Base-by-base conservation (phyloP, 2,113 vertebrate species). In the Sylvicapra grimmia region DNA sequence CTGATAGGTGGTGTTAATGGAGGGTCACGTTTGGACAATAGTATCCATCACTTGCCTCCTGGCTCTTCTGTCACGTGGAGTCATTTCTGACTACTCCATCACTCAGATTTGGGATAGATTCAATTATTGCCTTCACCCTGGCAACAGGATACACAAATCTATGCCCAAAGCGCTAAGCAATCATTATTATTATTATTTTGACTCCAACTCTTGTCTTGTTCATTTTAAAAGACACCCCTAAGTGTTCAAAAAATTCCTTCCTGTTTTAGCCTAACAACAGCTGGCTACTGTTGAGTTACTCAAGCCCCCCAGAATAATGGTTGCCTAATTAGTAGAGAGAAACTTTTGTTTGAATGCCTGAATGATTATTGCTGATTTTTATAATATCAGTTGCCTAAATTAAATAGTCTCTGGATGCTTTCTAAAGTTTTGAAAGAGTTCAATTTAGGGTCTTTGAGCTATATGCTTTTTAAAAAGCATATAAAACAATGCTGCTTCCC, bases 1-100 rank as follows among this genome's bases (percentile, higher is more conserved):
- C 99, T 99, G 99, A 99, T 99, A 99, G 99, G 99, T 99, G 98
- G 99, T 99, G 99, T 99, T 99, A 99, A 99, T 99, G 99, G 99
- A 99, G 99, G 99, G 99, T 99, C 99, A 99, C 96, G 79, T 98
- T 98, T 98, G 99, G 99, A 99, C 99, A 99, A 99, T 99, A 98
- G 99, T 99, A 99, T 99, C 99, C 99, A 99, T 99, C 99, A 99
- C 99, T 99, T 98, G 99, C 99, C 99, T 99, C 99, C 99, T 98
- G 98, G 99, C 99, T 99, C 98, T 98, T 96, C 99, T 99, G 99
- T 99, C 99, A 99, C 97, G 98, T 95, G 97, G 97, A 99, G 98
- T 98, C 98, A 98, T 99, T 99, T 99, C 98, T 99, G 99, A 99
- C 98, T 98, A 98, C 98, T 98, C 98, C 98, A 98, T 99, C 99